Evolutionary conservation across 1,140 invertebrate species (phyloP), one percentile per base, ranked within the genome.

Genomic region (Vanessa atalanta): DNA sequence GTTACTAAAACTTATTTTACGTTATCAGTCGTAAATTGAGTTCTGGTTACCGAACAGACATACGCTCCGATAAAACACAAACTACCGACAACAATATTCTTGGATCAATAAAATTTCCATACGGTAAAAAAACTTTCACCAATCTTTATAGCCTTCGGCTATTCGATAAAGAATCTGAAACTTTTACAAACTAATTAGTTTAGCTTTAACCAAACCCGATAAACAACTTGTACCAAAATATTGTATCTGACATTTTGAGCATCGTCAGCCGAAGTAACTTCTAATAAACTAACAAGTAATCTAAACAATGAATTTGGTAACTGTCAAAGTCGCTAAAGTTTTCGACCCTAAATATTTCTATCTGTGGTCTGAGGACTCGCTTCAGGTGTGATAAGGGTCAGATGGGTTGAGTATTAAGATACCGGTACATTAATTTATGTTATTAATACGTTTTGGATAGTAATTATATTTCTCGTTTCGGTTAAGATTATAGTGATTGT

Each of bases 251-350:
- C 16, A 20, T 55, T 55, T 55, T 23, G 53, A 55, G n/a, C 15
- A 55, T 15, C 53, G 16, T 55, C 48, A n/a, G 48, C 48, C 53
- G 53, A 16, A 55, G 53, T 16, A 55, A 67, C 20, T 16, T 13
- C 65, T 67, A 67, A 53, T 67, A 65, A 65, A 50, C 64, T 31
- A 31, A 55, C 53, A 55, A 67, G 65, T 67, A 53, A 67, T 53
- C 48, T 67, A 53, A 67, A 67, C 65, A 37, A 67, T 67, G 50
- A 67, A 53, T 67, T 67, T 51, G 26, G 48, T 31, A 43, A 43
- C 48, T 53, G 48, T 37, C 65, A 31, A 53, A 67, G 50, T 67
- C 2, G 4, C 20, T 16, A 53, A 67, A 67, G 65, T 67, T 53
- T 55, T 23, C 53, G 65, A 53, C 65, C 53, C 26, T 51, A 66